These are phyloP conservation scores for Oophaga sylvatica DNA, from an alignment of 2,797 vertebrate genomes.

Conservation along the genomic window DNA sequence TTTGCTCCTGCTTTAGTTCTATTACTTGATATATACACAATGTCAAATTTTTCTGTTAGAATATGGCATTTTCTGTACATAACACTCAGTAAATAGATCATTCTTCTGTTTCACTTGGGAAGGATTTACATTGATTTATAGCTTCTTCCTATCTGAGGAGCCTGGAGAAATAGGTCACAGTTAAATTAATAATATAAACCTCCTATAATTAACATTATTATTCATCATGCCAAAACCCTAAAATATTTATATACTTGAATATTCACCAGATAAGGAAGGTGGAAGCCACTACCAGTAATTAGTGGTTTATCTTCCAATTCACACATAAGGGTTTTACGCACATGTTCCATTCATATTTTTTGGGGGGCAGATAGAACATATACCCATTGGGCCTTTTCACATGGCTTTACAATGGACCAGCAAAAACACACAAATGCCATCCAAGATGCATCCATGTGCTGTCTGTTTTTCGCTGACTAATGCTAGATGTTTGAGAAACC, in stretches of 20 bases:
- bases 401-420: too few species aligned
- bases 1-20: background rate
- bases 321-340: too few species aligned
- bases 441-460: too few species aligned
- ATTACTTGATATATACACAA: too few species aligned
- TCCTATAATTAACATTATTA: background rate
- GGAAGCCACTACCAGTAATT: background rate
- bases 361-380: too few species aligned
- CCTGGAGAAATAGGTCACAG: constrained; percentile 13
- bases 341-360: too few species aligned
- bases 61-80: background rate
- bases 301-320: background rate
- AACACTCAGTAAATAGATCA: background rate
- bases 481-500: too few species aligned
- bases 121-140: background rate
- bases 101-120: background rate
- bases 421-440: too few species aligned
- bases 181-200: background rate
- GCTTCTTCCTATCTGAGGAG: background rate
- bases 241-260: background rate
- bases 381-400: too few species aligned
- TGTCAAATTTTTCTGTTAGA: background rate
- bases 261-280: background rate
- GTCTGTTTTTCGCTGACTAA: too few species aligned
- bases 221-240: background rate